Evolutionary conservation across 2,797 vertebrate species (phyloP).

Genomic region (Protonibea diacanthus): DNA sequence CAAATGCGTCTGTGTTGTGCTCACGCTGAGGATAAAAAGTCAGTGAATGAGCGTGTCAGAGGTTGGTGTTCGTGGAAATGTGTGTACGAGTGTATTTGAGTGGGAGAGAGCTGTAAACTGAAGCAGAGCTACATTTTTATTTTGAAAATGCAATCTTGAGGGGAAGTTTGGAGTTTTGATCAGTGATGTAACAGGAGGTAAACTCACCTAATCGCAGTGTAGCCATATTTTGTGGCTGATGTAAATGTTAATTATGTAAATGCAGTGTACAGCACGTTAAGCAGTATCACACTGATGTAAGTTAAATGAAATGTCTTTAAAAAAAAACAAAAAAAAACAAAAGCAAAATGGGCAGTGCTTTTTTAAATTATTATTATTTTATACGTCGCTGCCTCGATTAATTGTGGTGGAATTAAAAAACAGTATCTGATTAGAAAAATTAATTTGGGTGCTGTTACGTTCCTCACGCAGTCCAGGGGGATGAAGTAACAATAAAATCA

Average conservation of each 20-base stretch:
- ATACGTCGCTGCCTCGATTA: not conserved
- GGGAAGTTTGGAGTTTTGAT: constrained; percentile 45
- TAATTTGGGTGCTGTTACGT: not conserved
- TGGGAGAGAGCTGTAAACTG: constrained; percentile 12
- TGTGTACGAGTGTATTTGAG: constrained; percentile 5
- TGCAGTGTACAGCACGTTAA: constrained; percentile 30
- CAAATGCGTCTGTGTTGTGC: constrained; percentile 22
- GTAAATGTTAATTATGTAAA: constrained; percentile 61
- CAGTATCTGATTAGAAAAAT: not conserved
- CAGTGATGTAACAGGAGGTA: constrained; percentile 61
- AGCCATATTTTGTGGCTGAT: constrained; percentile 46
- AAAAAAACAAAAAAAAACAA: constrained; percentile 5
- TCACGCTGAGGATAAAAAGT: constrained; percentile 17
- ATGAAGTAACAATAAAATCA: too few relatives aligned
- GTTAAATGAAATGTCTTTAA: constrained; percentile 44
- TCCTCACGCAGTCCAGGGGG: not conserved
- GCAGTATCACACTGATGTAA: constrained; percentile 55
- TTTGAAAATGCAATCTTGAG: constrained; percentile 22
- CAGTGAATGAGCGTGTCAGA: constrained; percentile 13
- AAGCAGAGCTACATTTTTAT: constrained; percentile 38
- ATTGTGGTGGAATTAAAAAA: not conserved
- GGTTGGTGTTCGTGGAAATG: constrained; percentile 28
- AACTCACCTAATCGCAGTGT: constrained; percentile 52
- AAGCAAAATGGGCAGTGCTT: not conserved
- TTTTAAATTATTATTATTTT: not conserved